Evolutionary conservation across 2,888 invertebrate genomes (phyloP).

Genomic region (Penaeus monodon): DNA sequence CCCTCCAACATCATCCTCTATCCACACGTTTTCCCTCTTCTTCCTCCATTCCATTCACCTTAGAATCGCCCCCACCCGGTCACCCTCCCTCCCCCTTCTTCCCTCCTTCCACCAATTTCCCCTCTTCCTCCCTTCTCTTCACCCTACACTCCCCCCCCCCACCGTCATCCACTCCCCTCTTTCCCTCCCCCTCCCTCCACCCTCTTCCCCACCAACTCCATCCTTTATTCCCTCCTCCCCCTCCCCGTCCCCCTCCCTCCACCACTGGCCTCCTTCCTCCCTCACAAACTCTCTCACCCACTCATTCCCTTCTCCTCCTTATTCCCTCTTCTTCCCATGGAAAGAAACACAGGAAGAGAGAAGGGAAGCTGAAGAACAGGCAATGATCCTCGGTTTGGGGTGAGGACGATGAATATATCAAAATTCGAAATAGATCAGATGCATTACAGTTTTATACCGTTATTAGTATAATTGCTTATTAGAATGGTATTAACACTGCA

Average conservation of each 20-base stretch:
- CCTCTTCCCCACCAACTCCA: background rate
- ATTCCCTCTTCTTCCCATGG: background rate
- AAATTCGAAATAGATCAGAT: no score
- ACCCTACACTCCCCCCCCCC: background rate
- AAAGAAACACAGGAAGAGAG: no score
- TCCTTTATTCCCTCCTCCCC: background rate
- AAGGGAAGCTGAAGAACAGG: no score
- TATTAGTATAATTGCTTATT: no score
- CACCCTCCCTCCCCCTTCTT: slow-evolving; percentile 1
- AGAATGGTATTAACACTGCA: no score
- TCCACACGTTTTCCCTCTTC: background rate
- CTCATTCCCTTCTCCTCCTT: background rate
- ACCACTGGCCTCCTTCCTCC: background rate
- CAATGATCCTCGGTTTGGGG: no score
- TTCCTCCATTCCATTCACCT: no score
- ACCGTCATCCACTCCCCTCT: background rate
- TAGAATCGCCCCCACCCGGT: background rate
- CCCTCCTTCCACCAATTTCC: background rate
- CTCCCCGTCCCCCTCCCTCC: background rate
- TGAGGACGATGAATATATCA: no score
- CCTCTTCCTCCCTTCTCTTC: slow-evolving; percentile 4
- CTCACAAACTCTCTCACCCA: no score
- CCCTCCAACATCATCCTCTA: background rate
- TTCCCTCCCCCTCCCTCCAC: background rate
- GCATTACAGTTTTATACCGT: no score